A percentile compares a stretch with the other conserved stretches of the same genome.
Evolutionary conservation across 2,888 invertebrate genomes (phyloP).

Genomic region (Caenorhabditis sulstoni): DNA sequence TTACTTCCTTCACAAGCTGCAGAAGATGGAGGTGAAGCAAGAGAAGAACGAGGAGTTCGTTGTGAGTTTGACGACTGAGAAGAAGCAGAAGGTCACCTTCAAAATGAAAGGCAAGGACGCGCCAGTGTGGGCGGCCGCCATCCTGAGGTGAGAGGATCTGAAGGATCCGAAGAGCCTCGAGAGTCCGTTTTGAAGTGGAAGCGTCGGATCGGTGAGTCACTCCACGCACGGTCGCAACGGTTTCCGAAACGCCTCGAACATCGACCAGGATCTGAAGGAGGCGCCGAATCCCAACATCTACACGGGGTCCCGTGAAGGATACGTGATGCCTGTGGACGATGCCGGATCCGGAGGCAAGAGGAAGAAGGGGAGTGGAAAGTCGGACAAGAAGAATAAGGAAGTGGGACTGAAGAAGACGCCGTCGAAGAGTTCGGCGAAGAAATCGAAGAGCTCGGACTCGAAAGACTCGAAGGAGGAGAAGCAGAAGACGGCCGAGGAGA

Average conservation of each 20-base stretch:
- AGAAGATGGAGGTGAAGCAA: neutral
- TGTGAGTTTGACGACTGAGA: constrained; percentile 11
- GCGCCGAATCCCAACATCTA: neutral
- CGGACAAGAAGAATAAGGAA: neutral
- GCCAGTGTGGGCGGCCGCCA: neutral
- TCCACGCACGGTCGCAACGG: neutral
- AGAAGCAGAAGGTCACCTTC: constrained; percentile 2
- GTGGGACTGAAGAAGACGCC: neutral
- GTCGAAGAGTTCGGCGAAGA: neutral
- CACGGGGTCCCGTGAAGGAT: constrained; percentile 12
- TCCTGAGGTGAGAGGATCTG: constrained; percentile 4
- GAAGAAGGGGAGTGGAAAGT: neutral
- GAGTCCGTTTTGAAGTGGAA: constrained; percentile 2
- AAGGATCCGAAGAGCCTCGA: neutral
- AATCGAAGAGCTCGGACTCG: neutral
- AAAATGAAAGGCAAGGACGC: constrained; percentile 8
- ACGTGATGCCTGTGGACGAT: neutral
- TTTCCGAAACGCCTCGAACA: neutral
- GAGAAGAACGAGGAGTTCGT: constrained; percentile 8
- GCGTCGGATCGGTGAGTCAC: neutral
- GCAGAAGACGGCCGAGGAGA: neutral
- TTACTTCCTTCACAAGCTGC: neutral
- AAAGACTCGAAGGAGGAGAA: neutral
- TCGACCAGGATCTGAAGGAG: constrained; percentile 5
- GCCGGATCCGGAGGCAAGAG: neutral